These are phyloP conservation scores for Melanostoma mellinum DNA, from an alignment of 2,888 invertebrate species.

Conservation along the genomic window DNA sequence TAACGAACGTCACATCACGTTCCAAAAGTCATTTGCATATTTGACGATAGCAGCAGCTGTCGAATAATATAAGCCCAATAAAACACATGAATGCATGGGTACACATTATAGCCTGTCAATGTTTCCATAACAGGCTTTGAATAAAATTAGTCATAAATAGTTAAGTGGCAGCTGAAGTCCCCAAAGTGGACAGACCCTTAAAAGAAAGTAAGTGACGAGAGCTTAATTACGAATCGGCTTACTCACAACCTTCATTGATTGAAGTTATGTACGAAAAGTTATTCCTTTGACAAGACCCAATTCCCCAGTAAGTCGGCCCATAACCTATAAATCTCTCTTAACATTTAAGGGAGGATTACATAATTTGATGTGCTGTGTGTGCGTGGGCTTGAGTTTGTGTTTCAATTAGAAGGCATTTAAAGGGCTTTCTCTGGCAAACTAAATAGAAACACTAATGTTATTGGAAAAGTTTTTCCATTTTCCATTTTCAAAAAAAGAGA, in stretches of 20 bases:
- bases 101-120: background rate
- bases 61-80: background rate
- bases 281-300: too few relatives aligned
- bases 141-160: conserved; percentile 1
- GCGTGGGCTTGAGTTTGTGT: background rate
- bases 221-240: background rate
- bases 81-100: background rate
- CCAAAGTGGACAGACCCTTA: conserved; percentile 1
- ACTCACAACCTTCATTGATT: too few relatives aligned
- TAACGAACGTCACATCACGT: conserved; percentile 19
- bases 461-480: conserved; percentile 47
- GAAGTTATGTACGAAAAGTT: too few relatives aligned
- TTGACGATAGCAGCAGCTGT: background rate
- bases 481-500: background rate
- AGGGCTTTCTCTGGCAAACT: background rate
- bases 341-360: too few relatives aligned
- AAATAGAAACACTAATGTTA: conserved; percentile 28
- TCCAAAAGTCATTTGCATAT: conserved; percentile 25
- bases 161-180: background rate
- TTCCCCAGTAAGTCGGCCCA: too few relatives aligned
- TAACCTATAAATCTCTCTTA: too few relatives aligned
- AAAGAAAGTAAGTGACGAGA: background rate
- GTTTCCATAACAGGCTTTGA: background rate
- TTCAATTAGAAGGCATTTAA: conserved; percentile 5
- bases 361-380: too few relatives aligned